Base-by-base conservation (phyloP, 2,113 vertebrate species). In the Microcebus griseorufus region DNA sequence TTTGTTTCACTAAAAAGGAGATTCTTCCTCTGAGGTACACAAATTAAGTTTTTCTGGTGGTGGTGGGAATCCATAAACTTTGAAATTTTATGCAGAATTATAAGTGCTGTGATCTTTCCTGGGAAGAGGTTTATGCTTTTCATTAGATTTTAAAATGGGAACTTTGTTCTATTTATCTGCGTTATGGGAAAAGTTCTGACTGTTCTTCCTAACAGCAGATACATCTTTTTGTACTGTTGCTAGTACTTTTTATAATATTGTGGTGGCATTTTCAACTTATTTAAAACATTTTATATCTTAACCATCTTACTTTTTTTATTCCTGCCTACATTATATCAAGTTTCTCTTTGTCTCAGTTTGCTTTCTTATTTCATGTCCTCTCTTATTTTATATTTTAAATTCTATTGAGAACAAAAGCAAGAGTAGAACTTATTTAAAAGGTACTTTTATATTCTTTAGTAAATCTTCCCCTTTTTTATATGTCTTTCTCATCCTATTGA, bases 351-450 rank as follows among this genome's bases (percentile, higher is more conserved):
- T 89, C 82, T 67, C 62, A 9, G 51, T 53, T 84, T 88, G 69
- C 51, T 60, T 51, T 85, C 37, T 83, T 78, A 75, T 88, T 72
- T 89, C n/a, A 37, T 94, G 82, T 75, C 27, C 90, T 58, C 53
- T 51, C 3, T 80, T 93, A 88, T 88, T 85, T 93, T 84, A 88
- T 75, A 80, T 93, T 96, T 94, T 79, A 96, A 73, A 88, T 75
- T 83, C 55, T 95, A 76, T 88, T 93, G n/a, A 93, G 48, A 93
- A 25, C n/a, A 82, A 96, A 94, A 79, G 51, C 17, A 75, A 90
- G 93, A 45, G 11, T 76, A 90, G 67, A 72, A 86, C 42, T 84
- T 88, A 20, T 73, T 94, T 83, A 93, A 88, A 93, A 39, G 93
- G 10, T 34, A 13, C 29, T 72, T 84, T 81, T 83, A 17, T 80